phyloP scores from a whole-genome alignment of 2,797 vertebrate species.

The Gallinago stenura region DNA sequence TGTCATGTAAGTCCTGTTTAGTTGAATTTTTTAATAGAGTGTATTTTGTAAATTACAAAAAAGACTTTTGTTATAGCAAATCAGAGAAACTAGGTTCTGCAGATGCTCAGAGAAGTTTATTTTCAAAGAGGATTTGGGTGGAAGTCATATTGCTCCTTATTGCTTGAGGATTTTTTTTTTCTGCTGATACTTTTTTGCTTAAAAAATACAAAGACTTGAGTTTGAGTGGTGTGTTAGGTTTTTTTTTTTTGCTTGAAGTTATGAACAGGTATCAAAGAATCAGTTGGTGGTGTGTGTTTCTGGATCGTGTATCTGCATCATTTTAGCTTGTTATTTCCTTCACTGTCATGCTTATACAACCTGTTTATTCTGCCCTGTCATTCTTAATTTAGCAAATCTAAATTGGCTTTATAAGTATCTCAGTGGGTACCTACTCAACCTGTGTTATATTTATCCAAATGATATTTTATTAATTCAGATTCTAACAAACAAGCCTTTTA shows the following conservation, averaged over 20 bases:
- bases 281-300: not conserved
- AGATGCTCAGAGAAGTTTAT: not conserved
- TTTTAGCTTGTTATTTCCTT: not conserved
- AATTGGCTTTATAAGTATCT: not conserved
- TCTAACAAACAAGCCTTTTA: not conserved
- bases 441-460: not conserved
- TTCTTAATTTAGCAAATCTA: conserved; percentile 15
- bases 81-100: not conserved
- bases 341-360: not conserved
- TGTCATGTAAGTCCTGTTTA: conserved; percentile 87
- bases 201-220: not conserved
- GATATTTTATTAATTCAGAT: conserved; percentile 12
- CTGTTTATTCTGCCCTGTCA: conserved; percentile 21
- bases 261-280: not conserved
- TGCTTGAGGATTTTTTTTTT: not conserved
- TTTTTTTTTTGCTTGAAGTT: not conserved
- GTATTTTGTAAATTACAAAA: not conserved
- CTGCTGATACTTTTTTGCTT: not conserved
- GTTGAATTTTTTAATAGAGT: not conserved
- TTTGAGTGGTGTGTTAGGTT: not conserved
- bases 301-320: not conserved
- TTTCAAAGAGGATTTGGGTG: not conserved
- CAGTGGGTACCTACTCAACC: not conserved
- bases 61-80: not conserved
- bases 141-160: not conserved